Percentiles rank a stretch among this genome's conserved stretches.
Evolutionary conservation across 2,113 vertebrate genomes (phyloP).

Genomic region (Chloropsis cyanopogon): DNA sequence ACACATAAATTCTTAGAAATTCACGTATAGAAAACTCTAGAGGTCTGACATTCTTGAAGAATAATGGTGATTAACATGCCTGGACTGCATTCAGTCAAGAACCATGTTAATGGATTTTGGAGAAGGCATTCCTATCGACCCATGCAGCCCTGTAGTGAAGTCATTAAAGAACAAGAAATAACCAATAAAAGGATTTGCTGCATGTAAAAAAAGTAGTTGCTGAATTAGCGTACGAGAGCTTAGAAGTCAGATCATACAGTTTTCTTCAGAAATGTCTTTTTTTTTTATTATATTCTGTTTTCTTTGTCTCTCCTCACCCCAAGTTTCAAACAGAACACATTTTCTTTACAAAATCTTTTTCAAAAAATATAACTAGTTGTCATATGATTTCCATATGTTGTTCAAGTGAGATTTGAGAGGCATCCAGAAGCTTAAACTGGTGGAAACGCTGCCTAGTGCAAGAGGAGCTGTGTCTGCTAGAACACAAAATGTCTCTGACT

Average conservation of each 20-base stretch:
- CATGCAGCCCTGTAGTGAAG: not conserved
- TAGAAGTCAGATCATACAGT: not conserved
- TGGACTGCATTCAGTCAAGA: not conserved
- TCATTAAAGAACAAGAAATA: constrained; percentile 27
- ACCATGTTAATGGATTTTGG: not conserved
- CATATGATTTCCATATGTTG: constrained; percentile 14
- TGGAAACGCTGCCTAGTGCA: not conserved
- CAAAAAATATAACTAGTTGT: not conserved
- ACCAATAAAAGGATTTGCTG: not conserved
- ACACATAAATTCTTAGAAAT: not conserved
- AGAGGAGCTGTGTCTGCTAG: not conserved
- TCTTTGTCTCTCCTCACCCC: not conserved
- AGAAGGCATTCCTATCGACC: constrained; percentile 1
- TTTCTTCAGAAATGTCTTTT: not conserved
- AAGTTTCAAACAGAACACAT: not conserved
- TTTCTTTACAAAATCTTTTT: not conserved
- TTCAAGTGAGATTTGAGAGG: constrained; percentile 4
- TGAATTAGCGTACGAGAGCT: not conserved
- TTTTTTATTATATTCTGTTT: not conserved
- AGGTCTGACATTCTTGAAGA: not conserved
- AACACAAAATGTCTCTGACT: not conserved
- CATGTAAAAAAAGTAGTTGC: not conserved
- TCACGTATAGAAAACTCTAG: not conserved
- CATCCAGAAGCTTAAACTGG: not conserved
- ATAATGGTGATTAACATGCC: constrained; percentile 1